A percentile compares a stretch with the other conserved stretches of the same genome.
Evolutionary conservation across 2,113 vertebrate genomes (phyloP).

Genomic region (Hydrolagus affinis): DNA sequence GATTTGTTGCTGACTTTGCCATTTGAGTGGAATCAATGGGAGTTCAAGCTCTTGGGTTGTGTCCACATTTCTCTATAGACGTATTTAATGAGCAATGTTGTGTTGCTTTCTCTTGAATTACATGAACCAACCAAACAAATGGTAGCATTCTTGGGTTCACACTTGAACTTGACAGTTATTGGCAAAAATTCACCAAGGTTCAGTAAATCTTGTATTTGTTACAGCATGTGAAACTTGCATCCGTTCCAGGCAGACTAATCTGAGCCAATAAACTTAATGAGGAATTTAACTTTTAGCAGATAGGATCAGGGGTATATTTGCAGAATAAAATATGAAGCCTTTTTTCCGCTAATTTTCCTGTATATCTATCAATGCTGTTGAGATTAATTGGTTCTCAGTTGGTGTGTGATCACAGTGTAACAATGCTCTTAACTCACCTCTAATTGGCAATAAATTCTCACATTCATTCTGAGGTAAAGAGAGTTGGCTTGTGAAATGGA

Average conservation of each 20-base stretch:
- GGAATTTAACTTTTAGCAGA: not conserved
- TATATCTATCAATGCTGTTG: too few species aligned
- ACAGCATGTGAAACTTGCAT: not conserved
- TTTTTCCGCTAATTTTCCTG: not conserved
- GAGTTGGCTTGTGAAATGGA: not conserved
- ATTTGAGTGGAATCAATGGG: slow-evolving; percentile 1
- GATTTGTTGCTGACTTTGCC: not conserved
- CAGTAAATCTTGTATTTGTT: too few species aligned
- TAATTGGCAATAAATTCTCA: not conserved
- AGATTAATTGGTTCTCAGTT: too few species aligned
- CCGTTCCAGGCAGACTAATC: not conserved
- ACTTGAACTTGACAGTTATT: not conserved
- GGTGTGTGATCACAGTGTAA: not conserved
- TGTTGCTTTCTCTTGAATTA: not conserved
- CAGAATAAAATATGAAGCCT: not conserved
- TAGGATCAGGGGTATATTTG: not conserved
- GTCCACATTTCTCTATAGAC: not conserved
- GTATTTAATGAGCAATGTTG: not conserved
- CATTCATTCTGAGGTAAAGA: not conserved
- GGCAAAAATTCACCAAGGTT: too few species aligned
- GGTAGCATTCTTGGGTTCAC: not conserved
- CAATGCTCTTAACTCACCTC: not conserved
- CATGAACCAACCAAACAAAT: not conserved
- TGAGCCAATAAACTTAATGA: not conserved
- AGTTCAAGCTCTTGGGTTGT: not conserved